Percentiles rank a stretch among this genome's conserved stretches.
phyloP scores from a whole-genome alignment of 2,797 vertebrate genomes.

The Phoeniculus purpureus region DNA sequence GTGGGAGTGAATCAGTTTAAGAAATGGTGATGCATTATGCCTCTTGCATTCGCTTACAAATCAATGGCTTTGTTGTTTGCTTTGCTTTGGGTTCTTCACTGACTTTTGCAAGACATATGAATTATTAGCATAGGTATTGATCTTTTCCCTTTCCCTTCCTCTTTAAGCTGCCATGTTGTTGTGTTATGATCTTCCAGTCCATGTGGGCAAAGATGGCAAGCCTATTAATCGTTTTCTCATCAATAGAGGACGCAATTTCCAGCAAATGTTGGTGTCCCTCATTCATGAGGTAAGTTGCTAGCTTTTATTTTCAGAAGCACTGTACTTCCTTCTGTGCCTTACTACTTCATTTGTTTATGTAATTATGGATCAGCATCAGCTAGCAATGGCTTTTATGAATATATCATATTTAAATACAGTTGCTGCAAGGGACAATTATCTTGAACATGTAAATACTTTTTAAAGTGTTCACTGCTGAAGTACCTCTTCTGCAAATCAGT shows the following conservation, averaged over 20 bases:
- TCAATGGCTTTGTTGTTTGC: background rate
- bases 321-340: background rate
- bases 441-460: background rate
- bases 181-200: slow-evolving; percentile 88
- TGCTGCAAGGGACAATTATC: background rate
- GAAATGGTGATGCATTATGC: background rate
- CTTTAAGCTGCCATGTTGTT: slow-evolving; percentile 89
- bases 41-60: background rate
- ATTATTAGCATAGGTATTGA: background rate
- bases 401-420: background rate
- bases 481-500: slow-evolving; percentile 16
- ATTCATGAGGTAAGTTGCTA: slow-evolving; percentile 87
- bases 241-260: slow-evolving; percentile 89
- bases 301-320: background rate
- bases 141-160: background rate
- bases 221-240: slow-evolving; percentile 87
- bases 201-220: slow-evolving; percentile 87
- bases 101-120: background rate
- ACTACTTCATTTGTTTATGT: background rate
- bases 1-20: background rate
- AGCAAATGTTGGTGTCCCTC: slow-evolving; percentile 88
- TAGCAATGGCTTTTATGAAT: background rate
- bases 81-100: background rate
- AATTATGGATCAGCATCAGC: background rate
- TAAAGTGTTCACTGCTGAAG: background rate